Evolutionary conservation across 2,888 invertebrate species (phyloP), one percentile per base, ranked within the genome.

Genomic region (Agapostemon virescens): DNA sequence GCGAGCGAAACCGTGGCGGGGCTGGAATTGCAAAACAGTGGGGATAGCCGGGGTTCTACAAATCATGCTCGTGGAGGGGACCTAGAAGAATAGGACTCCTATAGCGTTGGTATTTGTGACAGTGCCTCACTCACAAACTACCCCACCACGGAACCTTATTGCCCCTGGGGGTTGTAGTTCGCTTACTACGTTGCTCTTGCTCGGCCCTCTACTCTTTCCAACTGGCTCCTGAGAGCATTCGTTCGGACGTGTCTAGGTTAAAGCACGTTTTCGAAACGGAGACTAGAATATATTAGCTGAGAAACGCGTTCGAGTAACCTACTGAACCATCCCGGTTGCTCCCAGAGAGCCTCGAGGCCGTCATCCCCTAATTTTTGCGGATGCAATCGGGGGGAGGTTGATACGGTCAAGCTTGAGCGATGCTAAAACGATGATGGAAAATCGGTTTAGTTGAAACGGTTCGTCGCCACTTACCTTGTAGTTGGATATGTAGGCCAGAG

Each of bases 41-140:
- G 58, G 30, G 30, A 5, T 55, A 15, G 1, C 52, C 52, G n/a
- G 52, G 23, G 15, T 26, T 13, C 13, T 55, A 15, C n/a, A 23
- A 55, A 5, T 26, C 2, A 45, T 9, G n/a, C 2, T 55, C 6
- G 26, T 58, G 15, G 58, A 58, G 26, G 17, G 30, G 20, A 1
- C 17, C 0, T 26, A 2, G 26, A 15, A 23, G 55, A 26, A 26
- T 55, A 55, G 26, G 6, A 58, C 26, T 6, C 30, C 15, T 6
- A 55, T 55, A 20, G 30, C 20, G 20, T 30, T 30, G 30, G 30
- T 58, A 58, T 20, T 58, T 58, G 58, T 30, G 58, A 9, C 30
- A 58, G 58, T 58, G 17, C 26, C 17, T 58, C 30, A 52, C 71
- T 79, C 55, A 23, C 30, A 20, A 40, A 26, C 15, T 71, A 49